Conservation (phyloP, 2,797 vertebrate species). For the Cephalopachus bancanus region DNA sequence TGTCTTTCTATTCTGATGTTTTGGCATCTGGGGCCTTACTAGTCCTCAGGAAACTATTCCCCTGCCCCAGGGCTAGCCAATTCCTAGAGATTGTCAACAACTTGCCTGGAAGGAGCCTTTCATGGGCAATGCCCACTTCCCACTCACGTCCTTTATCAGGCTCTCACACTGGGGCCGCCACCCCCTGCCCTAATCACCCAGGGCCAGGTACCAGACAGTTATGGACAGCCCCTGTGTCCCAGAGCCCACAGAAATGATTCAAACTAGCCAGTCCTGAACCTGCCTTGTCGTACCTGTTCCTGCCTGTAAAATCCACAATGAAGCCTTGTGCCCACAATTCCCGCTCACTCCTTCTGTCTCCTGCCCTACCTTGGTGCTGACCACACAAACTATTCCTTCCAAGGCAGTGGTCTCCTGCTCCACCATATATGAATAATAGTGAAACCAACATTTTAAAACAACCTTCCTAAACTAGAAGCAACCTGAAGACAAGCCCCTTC, state of each 20-base stretch:
- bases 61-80: background rate
- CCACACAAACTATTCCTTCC: background rate
- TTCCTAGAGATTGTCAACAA: background rate
- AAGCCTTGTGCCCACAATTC: background rate
- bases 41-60: background rate
- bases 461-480: slow-evolving; percentile 24
- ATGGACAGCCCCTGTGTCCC: background rate
- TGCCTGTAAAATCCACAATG: background rate
- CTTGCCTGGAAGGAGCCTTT: background rate
- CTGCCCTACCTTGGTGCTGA: too few species aligned
- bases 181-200: background rate
- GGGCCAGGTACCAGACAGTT: background rate
- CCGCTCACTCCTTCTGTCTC: background rate
- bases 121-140: background rate
- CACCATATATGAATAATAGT: background rate
- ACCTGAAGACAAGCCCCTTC: background rate
- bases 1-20: background rate
- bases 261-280: background rate
- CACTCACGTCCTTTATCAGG: background rate
- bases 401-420: background rate
- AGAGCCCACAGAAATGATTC: background rate
- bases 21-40: background rate
- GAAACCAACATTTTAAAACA: background rate
- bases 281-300: background rate
- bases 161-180: background rate